These are phyloP conservation scores for Junco hyemalis DNA, from an alignment of 2,113 vertebrate genomes.

Conservation along the genomic window DNA sequence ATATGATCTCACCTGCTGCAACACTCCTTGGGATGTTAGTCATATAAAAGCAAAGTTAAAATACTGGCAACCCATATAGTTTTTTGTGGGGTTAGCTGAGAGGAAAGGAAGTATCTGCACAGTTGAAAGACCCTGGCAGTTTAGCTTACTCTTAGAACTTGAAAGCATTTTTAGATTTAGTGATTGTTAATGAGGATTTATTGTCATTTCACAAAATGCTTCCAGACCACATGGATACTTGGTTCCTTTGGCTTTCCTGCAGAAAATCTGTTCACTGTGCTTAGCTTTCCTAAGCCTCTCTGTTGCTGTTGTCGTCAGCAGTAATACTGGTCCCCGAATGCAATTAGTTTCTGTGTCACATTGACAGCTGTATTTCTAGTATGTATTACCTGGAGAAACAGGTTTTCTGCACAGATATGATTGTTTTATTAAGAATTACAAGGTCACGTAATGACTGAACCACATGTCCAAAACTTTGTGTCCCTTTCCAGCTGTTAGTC, in stretches of 20 bases:
- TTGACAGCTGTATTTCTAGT: not conserved
- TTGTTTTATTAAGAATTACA: not conserved
- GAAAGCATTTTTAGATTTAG: constrained; percentile 2
- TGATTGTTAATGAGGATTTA: not conserved
- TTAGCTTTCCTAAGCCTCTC: constrained; percentile 11
- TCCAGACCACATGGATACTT: not conserved
- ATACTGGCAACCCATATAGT: not conserved
- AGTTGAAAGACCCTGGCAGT: not conserved
- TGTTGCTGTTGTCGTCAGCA: not conserved
- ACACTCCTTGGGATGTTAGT: not conserved
- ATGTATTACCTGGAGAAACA: not conserved
- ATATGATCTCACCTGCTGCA: not conserved
- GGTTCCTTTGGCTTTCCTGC: not conserved
- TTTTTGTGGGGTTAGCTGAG: not conserved
- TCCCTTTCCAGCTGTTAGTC: not conserved
- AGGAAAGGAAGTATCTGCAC: not conserved
- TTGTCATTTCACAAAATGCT: not conserved
- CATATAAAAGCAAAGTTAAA: not conserved
- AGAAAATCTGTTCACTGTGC: not conserved
- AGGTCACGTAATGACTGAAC: not conserved
- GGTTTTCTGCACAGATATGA: not conserved
- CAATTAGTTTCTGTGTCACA: not conserved
- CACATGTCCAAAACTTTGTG: not conserved
- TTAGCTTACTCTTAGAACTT: not conserved
- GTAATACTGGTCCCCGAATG: not conserved